A percentile compares a stretch with the other conserved stretches of the same genome.
phyloP scores from a whole-genome alignment of 2,113 vertebrate species.

The Perognathus longimembris region DNA sequence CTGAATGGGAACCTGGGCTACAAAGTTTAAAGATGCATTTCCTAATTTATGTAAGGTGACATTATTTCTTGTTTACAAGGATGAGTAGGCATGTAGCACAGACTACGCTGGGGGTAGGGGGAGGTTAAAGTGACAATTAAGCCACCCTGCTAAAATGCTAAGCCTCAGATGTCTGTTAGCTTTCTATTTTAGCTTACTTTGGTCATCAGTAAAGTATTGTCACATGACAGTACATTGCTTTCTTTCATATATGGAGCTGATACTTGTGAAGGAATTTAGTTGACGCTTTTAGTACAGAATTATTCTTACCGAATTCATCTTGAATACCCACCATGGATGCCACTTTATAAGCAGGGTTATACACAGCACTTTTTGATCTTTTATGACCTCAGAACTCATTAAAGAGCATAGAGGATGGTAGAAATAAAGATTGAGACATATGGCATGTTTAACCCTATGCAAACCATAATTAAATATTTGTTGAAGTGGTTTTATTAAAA shows the following conservation, averaged over 20 bases:
- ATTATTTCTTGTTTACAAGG: background rate
- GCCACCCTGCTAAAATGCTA: background rate
- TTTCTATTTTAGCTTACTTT: background rate
- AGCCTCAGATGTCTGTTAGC: background rate
- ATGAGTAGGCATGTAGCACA: background rate
- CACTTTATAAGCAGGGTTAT: background rate
- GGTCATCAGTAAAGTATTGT: background rate
- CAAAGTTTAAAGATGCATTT: background rate
- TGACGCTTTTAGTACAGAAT: background rate
- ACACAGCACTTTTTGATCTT: background rate
- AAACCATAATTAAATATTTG: background rate
- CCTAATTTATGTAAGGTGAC: background rate
- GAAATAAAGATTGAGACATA: background rate
- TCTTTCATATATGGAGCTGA: background rate
- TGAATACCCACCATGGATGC: background rate
- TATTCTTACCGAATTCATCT: background rate
- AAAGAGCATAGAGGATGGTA: background rate
- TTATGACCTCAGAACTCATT: background rate
- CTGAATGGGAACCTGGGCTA: background rate
- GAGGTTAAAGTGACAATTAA: background rate
- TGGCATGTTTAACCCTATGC: background rate
- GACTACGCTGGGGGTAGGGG: background rate
- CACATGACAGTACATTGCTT: background rate
- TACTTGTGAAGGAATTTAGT: background rate
- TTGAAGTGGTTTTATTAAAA: background rate